A percentile compares a stretch with the other conserved stretches of the same genome.
phyloP scores from a whole-genome alignment of 2,113 vertebrate species.

The Cygnus buccinator region DNA sequence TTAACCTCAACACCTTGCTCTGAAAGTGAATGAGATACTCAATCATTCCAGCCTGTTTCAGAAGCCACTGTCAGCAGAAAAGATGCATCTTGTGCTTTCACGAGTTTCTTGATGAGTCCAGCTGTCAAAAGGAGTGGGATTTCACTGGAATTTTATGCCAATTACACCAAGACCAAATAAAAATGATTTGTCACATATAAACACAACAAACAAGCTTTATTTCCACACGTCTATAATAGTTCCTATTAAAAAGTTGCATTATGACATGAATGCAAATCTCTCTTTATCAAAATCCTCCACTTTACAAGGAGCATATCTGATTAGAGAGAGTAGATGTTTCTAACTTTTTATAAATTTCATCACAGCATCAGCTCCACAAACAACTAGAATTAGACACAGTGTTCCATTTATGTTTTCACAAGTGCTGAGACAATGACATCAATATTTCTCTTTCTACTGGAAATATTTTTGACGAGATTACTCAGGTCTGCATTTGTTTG shows the following conservation, averaged over 20 bases:
- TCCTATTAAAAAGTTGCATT: neutral
- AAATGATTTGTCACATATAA: neutral
- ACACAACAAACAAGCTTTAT: neutral
- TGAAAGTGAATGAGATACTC: neutral
- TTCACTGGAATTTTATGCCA: neutral
- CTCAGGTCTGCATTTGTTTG: neutral
- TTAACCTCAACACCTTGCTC: neutral
- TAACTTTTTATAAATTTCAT: neutral
- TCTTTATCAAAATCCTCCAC: neutral
- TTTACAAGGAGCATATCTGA: neutral
- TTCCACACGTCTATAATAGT: neutral
- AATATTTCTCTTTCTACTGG: neutral
- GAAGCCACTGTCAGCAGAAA: neutral
- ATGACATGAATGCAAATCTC: neutral
- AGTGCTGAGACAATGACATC: neutral
- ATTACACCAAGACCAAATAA: neutral
- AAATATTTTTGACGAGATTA: neutral
- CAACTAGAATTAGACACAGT: neutral
- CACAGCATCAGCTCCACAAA: neutral
- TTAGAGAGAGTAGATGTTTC: fast-evolving
- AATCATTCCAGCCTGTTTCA: neutral
- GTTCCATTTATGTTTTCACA: neutral
- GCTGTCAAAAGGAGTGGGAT: neutral
- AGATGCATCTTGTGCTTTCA: neutral
- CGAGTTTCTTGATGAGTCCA: neutral